These are phyloP conservation scores for Dermatophagoides farinae DNA, from an alignment of 1,140 invertebrate genomes.

Conservation along the genomic window DNA sequence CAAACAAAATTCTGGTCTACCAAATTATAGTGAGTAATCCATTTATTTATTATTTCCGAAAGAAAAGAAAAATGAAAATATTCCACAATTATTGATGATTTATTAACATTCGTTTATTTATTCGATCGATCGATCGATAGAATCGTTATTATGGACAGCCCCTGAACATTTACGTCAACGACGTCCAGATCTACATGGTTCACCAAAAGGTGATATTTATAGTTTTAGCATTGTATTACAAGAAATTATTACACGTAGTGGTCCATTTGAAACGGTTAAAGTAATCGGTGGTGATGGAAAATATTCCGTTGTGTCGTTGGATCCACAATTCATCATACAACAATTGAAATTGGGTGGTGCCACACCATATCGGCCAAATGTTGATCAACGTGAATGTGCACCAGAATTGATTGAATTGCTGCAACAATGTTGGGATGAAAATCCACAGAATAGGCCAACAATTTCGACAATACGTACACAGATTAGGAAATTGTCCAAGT, in stretches of 20 bases:
- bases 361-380: constrained; percentile 15
- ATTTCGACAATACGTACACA: constrained; percentile 6
- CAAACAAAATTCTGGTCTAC: neutral
- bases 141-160: constrained; percentile 59
- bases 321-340: constrained; percentile 16
- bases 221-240: constrained; percentile 86
- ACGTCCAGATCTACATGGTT: constrained; percentile 29
- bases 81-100: no score
- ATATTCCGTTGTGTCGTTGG: neutral
- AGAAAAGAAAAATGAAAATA: no score
- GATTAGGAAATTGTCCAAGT: constrained; percentile 10
- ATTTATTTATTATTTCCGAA: no score
- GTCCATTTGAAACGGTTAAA: constrained; percentile 17
- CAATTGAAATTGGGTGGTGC: constrained; percentile 10
- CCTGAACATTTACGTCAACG: constrained; percentile 54
- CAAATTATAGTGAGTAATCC: neutral
- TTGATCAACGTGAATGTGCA: constrained; percentile 12
- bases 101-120: no score
- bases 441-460: constrained; percentile 6
- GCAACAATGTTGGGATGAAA: constrained; percentile 13
- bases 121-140: constrained; percentile 35
- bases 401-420: constrained; percentile 10
- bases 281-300: neutral
- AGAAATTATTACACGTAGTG: constrained; percentile 36
- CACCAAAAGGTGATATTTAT: constrained; percentile 74